These are phyloP conservation scores for Phallusia fumigata DNA, from an alignment of 23 tunicate species.

Conservation along the genomic window DNA sequence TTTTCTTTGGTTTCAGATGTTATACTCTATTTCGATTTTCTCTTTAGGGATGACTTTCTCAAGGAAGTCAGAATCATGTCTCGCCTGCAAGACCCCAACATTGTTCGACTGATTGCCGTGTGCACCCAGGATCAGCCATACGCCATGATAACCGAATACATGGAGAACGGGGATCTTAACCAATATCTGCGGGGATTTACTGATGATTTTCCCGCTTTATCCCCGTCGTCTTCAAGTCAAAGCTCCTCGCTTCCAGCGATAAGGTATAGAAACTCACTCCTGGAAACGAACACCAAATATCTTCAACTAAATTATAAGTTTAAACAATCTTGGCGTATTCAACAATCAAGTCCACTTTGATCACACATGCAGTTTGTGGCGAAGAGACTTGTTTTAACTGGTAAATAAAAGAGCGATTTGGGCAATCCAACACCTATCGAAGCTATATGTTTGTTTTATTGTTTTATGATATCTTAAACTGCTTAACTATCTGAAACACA, in stretches of 20 bases:
- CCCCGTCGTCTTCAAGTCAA: not conserved
- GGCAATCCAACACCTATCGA: too few relatives aligned
- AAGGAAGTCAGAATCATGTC: slow-evolving; percentile 84
- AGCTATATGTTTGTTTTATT: too few relatives aligned
- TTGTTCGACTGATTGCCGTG: slow-evolving; percentile 84
- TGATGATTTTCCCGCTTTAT: slow-evolving; percentile 17
- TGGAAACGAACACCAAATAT: too few relatives aligned
- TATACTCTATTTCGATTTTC: not conserved
- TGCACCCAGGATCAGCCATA: slow-evolving; percentile 65
- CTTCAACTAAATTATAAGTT: too few relatives aligned
- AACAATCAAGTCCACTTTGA: not conserved
- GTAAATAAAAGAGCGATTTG: too few relatives aligned
- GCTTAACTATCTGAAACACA: too few relatives aligned
- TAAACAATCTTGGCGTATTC: not conserved
- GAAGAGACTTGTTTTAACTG: too few relatives aligned
- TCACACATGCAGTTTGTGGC: too few relatives aligned
- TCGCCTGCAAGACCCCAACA: slow-evolving; percentile 64
- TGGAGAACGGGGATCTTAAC: slow-evolving; percentile 90
- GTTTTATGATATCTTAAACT: too few relatives aligned
- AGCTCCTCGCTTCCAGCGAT: not conserved
- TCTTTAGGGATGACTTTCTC: slow-evolving; percentile 67
- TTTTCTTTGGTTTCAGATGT: not conserved
- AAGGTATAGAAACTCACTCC: not conserved
- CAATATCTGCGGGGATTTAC: slow-evolving; percentile 54
- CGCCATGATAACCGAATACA: slow-evolving; percentile 91